phyloP scores from a whole-genome alignment of 2,797 vertebrate species.

The Triplophysa yarkandensis region DNA sequence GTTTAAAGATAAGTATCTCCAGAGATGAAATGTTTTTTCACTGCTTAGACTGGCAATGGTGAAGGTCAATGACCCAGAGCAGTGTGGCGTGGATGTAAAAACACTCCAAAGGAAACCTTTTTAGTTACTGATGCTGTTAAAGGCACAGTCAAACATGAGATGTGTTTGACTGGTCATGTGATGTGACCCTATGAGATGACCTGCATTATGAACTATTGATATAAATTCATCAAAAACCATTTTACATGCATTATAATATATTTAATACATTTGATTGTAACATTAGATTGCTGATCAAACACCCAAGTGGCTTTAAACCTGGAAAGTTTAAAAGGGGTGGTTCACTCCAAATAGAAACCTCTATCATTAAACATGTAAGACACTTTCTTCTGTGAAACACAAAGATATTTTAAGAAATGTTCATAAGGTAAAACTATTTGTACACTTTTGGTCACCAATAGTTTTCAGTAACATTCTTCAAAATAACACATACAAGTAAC shows the following conservation, averaged over 20 bases:
- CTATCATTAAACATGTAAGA: no score
- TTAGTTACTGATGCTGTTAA: not conserved
- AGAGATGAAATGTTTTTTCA: conserved; percentile 4
- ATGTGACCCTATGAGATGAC: not conserved
- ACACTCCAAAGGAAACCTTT: not conserved
- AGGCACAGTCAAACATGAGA: not conserved
- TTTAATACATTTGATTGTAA: no score
- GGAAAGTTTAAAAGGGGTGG: no score
- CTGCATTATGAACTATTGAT: not conserved
- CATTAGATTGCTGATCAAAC: not conserved
- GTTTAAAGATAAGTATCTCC: conserved; percentile 45
- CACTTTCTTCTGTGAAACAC: no score
- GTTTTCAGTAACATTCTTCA: no score
- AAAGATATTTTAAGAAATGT: no score
- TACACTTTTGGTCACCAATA: no score
- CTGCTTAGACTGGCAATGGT: not conserved
- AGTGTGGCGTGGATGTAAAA: conserved; percentile 3
- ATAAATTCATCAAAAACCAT: not conserved
- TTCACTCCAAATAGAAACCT: no score
- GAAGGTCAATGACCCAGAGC: conserved; percentile 49
- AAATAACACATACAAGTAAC: no score
- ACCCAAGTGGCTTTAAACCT: not conserved
- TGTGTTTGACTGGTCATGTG: not conserved
- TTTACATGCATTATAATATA: no score
- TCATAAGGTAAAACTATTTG: no score